phyloP scores from a whole-genome alignment of 2,888 invertebrate genomes.

The Drosophila phalerata region DNA sequence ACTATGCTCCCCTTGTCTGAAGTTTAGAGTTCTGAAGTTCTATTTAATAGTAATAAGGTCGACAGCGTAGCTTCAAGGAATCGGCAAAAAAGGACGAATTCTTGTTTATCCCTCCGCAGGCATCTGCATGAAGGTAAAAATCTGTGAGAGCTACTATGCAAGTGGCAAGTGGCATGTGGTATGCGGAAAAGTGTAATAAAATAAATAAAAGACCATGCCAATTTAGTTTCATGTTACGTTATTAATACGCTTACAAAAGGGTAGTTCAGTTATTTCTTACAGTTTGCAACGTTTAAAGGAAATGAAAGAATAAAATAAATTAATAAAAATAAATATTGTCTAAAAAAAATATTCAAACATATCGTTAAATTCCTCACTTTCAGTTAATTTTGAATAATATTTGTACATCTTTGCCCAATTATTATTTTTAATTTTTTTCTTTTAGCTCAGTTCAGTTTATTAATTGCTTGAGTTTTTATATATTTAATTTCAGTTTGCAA shows the following conservation, averaged over 20 bases:
- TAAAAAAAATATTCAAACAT: too few relatives aligned
- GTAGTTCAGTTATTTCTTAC: background rate
- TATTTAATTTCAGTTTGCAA: background rate
- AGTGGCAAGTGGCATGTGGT: constrained; percentile 33
- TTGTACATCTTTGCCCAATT: too few relatives aligned
- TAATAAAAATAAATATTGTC: too few relatives aligned
- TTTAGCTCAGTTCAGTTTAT: background rate
- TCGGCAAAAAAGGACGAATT: constrained; percentile 14
- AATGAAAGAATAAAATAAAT: background rate
- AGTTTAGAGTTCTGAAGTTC: constrained; percentile 7
- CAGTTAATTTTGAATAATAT: too few relatives aligned
- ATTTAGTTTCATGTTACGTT: constrained; percentile 26
- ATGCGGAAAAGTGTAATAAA: constrained; percentile 42
- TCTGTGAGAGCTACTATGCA: constrained; percentile 36
- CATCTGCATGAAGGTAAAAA: constrained; percentile 31
- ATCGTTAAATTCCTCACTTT: background rate
- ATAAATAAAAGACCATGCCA: constrained; percentile 40
- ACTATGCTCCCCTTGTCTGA: constrained; percentile 39
- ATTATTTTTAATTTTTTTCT: too few relatives aligned
- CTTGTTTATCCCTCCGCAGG: constrained; percentile 5
- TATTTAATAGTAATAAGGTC: constrained; percentile 55
- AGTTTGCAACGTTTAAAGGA: background rate
- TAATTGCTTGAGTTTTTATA: background rate
- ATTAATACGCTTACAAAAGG: background rate
- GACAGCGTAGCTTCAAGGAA: constrained; percentile 4